Evolutionary conservation across 2,113 vertebrate genomes (phyloP), one percentile per base, ranked within the genome.

Genomic region (Alosa alosa): DNA sequence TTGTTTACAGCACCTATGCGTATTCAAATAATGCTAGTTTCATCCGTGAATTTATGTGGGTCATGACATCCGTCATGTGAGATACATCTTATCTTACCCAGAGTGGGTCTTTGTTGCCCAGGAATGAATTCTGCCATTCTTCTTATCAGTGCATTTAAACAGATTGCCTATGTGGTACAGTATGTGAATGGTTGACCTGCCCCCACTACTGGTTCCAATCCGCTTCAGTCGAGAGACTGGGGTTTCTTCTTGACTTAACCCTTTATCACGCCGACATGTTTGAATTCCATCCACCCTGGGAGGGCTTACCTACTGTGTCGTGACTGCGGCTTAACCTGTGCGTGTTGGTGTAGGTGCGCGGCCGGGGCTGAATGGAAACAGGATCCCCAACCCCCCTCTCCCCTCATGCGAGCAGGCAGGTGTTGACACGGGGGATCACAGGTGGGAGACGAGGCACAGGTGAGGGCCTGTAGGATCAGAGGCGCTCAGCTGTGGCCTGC

Each of bases 361-460:
- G 20, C 41, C 41, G 0, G 41, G 2, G 1, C 18, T 8, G 22
- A 8, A 64, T 60, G 64, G 64, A 31, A 72, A 72, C 8, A 72
- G 64, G 31, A 36, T 31, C n/a, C 64, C 9, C 64, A 4, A 17
- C 13, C 52, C 52, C 52, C 52, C 52, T n/a, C 41, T 4, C 22
- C 2, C 31, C 64, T 89, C 68, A 85, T 72, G 64, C 31, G n/a
- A 31, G 25, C 64, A 72, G 25, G 64, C 64, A 72, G 64, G 64
- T 72, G 64, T 72, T 72, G 64, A 72, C 64, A 72, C n/a, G 11
- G 64, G 85, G 87, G 91, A 92, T 91, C 90, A 90, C 89, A 91
- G 92, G 90, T 91, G 91, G 89, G 89, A 72, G 64, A 31, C 64
- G 8, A 31, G 9, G 31, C 64, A 72, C 64, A 36, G 64, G 64